Evolutionary conservation across 2,888 invertebrate genomes (phyloP).

Genomic region (Stenchaetothrips biformis): DNA sequence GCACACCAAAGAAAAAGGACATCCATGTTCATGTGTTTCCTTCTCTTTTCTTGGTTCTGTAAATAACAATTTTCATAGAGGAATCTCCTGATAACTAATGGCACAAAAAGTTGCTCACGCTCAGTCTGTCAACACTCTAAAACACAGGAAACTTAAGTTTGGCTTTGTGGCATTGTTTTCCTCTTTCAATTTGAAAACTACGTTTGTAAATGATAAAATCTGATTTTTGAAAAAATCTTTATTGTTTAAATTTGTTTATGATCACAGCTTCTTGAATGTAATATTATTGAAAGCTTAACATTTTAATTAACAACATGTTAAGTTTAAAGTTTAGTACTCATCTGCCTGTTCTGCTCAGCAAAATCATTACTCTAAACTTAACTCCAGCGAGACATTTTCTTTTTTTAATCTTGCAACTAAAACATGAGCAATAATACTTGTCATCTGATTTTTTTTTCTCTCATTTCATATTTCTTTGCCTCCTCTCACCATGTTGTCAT

Average conservation of each 20-base stretch:
- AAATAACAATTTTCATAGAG: too few relatives aligned
- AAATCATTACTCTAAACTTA: slow-evolving; percentile 5
- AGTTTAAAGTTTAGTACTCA: background rate
- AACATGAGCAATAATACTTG: slow-evolving; percentile 1
- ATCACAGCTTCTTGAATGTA: background rate
- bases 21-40: too few relatives aligned
- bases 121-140: too few relatives aligned
- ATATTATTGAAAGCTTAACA: background rate
- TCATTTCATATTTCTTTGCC: background rate
- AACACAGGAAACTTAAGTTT: too few relatives aligned
- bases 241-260: background rate
- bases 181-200: too few relatives aligned
- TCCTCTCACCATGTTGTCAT: slow-evolving; percentile 5
- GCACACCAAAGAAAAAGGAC: too few relatives aligned
- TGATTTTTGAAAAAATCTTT: too few relatives aligned
- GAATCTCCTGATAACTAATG: too few relatives aligned
- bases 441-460: background rate
- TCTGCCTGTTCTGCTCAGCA: background rate
- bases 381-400: background rate
- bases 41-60: too few relatives aligned
- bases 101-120: too few relatives aligned
- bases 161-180: too few relatives aligned
- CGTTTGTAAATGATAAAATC: too few relatives aligned
- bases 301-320: background rate
- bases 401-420: background rate